Conservation (phyloP, 2,888 invertebrate species). For the Galerucella calmariensis region DNA sequence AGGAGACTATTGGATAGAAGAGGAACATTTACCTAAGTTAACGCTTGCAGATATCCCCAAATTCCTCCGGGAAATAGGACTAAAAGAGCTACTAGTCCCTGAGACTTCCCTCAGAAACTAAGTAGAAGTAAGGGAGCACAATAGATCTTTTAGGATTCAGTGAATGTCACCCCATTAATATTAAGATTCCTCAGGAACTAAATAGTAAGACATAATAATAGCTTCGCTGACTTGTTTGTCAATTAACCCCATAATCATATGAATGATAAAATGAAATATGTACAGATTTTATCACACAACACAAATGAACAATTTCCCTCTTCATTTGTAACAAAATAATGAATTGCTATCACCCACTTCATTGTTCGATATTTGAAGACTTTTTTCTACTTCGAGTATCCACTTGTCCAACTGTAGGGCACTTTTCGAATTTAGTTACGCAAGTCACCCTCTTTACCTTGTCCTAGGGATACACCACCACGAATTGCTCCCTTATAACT, state of each 20-base stretch:
- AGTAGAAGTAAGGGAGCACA: too few species aligned
- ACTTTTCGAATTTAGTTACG: slow-evolving; percentile 44
- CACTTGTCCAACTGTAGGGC: slow-evolving; percentile 26
- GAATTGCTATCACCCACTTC: neutral
- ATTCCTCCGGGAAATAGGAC: too few species aligned
- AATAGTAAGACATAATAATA: too few species aligned
- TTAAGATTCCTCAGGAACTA: too few species aligned
- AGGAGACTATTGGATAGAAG: too few species aligned
- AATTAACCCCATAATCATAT: too few species aligned
- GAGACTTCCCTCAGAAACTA: too few species aligned
- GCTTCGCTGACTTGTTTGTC: neutral
- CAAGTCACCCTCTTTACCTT: slow-evolving; percentile 43
- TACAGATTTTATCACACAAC: neutral
- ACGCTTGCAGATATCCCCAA: too few species aligned
- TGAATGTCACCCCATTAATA: too few species aligned
- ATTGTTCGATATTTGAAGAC: neutral
- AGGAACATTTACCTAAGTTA: too few species aligned
- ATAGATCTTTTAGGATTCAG: too few species aligned
- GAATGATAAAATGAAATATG: neutral
- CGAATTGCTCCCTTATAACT: slow-evolving; percentile 31
- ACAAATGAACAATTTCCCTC: slow-evolving; percentile 2
- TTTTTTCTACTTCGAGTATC: slow-evolving; percentile 1
- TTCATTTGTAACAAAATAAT: slow-evolving; percentile 22
- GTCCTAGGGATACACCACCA: slow-evolving; percentile 40
- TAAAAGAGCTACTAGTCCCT: too few species aligned